phyloP scores from a whole-genome alignment of 1,140 invertebrate genomes.

The Brachionus calyciflorus region DNA sequence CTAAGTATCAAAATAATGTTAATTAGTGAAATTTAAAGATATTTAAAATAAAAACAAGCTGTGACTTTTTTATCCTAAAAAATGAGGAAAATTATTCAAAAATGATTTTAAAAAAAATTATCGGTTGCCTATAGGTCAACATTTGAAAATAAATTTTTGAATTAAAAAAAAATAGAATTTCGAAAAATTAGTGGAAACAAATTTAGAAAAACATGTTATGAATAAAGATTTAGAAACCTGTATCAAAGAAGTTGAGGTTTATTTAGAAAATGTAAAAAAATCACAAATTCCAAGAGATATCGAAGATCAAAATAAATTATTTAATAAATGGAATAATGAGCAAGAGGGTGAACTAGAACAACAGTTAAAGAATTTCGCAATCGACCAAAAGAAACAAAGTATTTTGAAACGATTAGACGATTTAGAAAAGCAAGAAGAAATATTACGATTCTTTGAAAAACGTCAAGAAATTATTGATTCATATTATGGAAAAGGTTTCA shows the following conservation, averaged over 20 bases:
- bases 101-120: too few relatives aligned
- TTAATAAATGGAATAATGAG: slow-evolving; percentile 17
- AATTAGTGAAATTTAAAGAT: too few relatives aligned
- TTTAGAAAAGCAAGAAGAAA: slow-evolving; percentile 34
- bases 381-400: slow-evolving; percentile 16
- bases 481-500: slow-evolving; percentile 38
- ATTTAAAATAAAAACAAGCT: too few relatives aligned
- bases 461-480: slow-evolving; percentile 43
- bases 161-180: neutral
- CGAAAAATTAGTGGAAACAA: neutral
- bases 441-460: slow-evolving; percentile 42
- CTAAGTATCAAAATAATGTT: too few relatives aligned
- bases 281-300: neutral
- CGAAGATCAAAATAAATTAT: slow-evolving; percentile 6
- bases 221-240: neutral
- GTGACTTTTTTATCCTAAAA: too few relatives aligned
- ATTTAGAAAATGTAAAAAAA: neutral
- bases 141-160: too few relatives aligned
- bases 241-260: neutral
- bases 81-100: too few relatives aligned
- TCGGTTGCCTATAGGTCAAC: too few relatives aligned
- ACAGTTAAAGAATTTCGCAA: slow-evolving; percentile 7
- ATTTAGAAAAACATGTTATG: neutral
- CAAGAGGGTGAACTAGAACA: slow-evolving; percentile 16
- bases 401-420: slow-evolving; percentile 17